Base-by-base conservation (phyloP, 2,888 invertebrate genomes). In the Auanema sp. region DNA sequence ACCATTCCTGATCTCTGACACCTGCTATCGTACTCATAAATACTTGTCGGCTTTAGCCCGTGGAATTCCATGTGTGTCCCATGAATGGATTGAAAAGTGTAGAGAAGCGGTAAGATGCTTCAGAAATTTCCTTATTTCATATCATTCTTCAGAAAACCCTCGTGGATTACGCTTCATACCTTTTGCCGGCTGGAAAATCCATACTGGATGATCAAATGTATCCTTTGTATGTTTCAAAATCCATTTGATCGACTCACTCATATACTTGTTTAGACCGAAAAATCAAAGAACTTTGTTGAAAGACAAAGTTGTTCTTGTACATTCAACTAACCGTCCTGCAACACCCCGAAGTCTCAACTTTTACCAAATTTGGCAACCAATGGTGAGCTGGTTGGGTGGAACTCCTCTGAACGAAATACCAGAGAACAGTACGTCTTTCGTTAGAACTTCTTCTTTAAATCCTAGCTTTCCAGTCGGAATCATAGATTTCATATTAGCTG, bases 21-120 rank as follows among this genome's bases (percentile, higher is more conserved):
- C 89, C 16, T 89, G 90, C 47, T 90, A 90, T 75, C 86, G 89
- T 59, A 91, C 91, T 0, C 89, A 89, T 11, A 91, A 91, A 81
- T 90, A 89, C 84, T 87, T 91, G 72, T 88, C 89, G 71, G 90
- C 90, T 71, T 83, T 91, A 47, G 90, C 90, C 0, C 88, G 88
- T 1, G 89, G 89, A 64, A 87, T 91, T 53, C 87, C 86, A 1
- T 88, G 89, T 6, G 85, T 90, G 4, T 89, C 89, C 50, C 90
- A 91, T 84, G 87, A 87, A 62, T 92, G 91, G 91, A 87, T 91
- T 58, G 88, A 89, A 40, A 85, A 88, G 72, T 89, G 89, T 77
- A 89, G 90, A 77, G 83, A 83, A 16, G 76, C 84, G 84, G 85
- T 79, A 12, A 33, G 44, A 55, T 33, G 47, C 5, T 6, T 14